A percentile compares a stretch with the other conserved stretches of the same genome.
Conservation (phyloP, 2,888 invertebrate species). For the Saturnia pavonia region DNA sequence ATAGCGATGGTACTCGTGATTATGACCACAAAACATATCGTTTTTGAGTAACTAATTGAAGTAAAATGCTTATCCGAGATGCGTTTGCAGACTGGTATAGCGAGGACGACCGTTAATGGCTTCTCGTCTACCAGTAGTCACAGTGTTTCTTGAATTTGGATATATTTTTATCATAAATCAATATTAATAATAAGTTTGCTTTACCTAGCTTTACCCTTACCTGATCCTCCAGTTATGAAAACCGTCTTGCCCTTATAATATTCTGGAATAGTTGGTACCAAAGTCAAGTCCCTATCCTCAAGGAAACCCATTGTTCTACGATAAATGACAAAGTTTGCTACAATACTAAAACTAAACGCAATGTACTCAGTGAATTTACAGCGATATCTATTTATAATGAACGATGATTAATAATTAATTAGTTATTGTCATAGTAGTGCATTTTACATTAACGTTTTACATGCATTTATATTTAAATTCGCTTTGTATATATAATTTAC, state of each 20-base stretch:
- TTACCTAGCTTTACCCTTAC: conserved; percentile 83
- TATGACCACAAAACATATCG: too few species aligned
- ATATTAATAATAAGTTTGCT: conserved; percentile 55
- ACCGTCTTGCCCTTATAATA: conserved; percentile 87
- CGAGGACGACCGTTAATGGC: not conserved
- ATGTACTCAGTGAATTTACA: not conserved
- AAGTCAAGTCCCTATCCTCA: conserved; percentile 49
- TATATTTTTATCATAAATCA: not conserved
- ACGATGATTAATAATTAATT: not conserved
- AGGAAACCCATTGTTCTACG: conserved; percentile 53
- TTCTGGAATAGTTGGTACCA: conserved; percentile 76
- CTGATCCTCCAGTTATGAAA: conserved; percentile 91
- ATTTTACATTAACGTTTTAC: too few species aligned
- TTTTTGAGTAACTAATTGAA: too few species aligned
- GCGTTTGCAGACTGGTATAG: not conserved
- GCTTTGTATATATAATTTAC: too few species aligned
- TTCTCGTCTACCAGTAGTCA: not conserved
- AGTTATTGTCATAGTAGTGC: too few species aligned
- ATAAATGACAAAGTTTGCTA: not conserved
- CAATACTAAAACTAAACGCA: not conserved
- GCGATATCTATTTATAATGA: not conserved
- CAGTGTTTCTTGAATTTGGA: not conserved
- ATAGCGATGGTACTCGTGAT: too few species aligned
- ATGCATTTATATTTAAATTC: too few species aligned
- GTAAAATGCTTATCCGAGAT: too few species aligned